A percentile compares a stretch with the other conserved stretches of the same genome.
Conservation (phyloP, 1,140 invertebrate species). For the Teleopsis dalmanni region DNA sequence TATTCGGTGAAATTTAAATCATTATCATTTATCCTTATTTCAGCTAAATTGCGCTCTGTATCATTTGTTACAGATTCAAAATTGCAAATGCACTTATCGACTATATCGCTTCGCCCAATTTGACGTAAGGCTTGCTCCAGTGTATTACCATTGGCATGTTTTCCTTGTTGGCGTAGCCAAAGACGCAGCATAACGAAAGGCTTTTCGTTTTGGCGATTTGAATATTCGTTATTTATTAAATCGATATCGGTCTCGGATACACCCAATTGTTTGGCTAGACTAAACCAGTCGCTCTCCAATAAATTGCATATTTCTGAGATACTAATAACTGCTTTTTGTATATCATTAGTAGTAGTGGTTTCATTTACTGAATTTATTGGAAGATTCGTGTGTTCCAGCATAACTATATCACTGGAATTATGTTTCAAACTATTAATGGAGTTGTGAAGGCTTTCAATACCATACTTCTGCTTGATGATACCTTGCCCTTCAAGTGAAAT, state of each 20-base stretch:
- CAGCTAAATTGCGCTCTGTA: slow-evolving; percentile 66
- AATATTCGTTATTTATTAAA: slow-evolving; percentile 75
- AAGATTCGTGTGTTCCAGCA: neutral
- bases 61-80: slow-evolving; percentile 71
- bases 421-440: slow-evolving; percentile 11
- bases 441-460: slow-evolving; percentile 11
- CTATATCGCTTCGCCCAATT: slow-evolving; percentile 82
- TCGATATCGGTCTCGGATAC: slow-evolving; percentile 77
- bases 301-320: slow-evolving; percentile 86
- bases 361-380: neutral
- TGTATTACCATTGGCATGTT: slow-evolving; percentile 54
- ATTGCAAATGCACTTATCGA: slow-evolving; percentile 63
- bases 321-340: slow-evolving; percentile 49
- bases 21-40: slow-evolving; percentile 3
- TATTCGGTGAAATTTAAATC: neutral
- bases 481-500: slow-evolving; percentile 68
- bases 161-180: slow-evolving; percentile 58
- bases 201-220: slow-evolving; percentile 72
- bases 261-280: slow-evolving; percentile 72
- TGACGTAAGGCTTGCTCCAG: slow-evolving; percentile 79
- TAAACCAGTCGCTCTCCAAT: slow-evolving; percentile 83
- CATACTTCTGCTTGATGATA: neutral
- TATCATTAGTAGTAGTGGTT: neutral
- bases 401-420: slow-evolving; percentile 17
- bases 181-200: slow-evolving; percentile 81